Percentiles rank a stretch among this genome's conserved stretches.
Evolutionary conservation across 2,888 invertebrate genomes (phyloP).

Genomic region (Agriopis aurantiaria): DNA sequence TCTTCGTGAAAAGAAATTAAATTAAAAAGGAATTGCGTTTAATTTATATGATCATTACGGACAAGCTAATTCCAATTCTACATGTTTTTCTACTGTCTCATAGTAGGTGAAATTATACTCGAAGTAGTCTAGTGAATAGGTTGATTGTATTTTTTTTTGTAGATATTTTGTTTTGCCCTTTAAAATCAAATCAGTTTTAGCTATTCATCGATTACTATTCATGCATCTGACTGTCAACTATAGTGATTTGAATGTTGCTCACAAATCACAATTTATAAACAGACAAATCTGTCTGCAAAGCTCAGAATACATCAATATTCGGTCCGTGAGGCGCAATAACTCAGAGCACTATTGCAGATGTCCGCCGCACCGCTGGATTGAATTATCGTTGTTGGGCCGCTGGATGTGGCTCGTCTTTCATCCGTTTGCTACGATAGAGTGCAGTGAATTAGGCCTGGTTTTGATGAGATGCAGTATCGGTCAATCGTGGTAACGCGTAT

Average conservation of each 20-base stretch:
- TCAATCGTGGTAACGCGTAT: neutral
- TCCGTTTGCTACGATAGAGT: neutral
- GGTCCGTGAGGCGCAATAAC: slow-evolving; percentile 27
- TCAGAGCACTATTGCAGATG: slow-evolving; percentile 35
- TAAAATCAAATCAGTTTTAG: no score
- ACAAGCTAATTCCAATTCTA: no score
- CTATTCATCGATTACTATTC: neutral
- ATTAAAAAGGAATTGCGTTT: no score
- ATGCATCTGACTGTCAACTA: neutral
- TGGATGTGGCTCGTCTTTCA: slow-evolving; percentile 24
- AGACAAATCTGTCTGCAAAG: slow-evolving; percentile 9
- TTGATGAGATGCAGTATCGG: neutral
- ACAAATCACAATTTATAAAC: slow-evolving; percentile 12
- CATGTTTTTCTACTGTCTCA: no score
- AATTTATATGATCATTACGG: no score
- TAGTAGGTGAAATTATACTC: no score
- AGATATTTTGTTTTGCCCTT: no score
- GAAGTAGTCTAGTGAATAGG: no score
- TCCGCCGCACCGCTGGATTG: slow-evolving; percentile 24
- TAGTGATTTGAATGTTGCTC: slow-evolving; percentile 7
- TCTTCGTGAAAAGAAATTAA: no score
- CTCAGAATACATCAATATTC: slow-evolving; percentile 32
- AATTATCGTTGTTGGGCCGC: slow-evolving; percentile 14
- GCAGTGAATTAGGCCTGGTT: neutral
- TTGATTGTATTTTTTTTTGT: no score